Evolutionary conservation across 1,140 invertebrate species (phyloP).

Genomic region (Heliconius nattereri): DNA sequence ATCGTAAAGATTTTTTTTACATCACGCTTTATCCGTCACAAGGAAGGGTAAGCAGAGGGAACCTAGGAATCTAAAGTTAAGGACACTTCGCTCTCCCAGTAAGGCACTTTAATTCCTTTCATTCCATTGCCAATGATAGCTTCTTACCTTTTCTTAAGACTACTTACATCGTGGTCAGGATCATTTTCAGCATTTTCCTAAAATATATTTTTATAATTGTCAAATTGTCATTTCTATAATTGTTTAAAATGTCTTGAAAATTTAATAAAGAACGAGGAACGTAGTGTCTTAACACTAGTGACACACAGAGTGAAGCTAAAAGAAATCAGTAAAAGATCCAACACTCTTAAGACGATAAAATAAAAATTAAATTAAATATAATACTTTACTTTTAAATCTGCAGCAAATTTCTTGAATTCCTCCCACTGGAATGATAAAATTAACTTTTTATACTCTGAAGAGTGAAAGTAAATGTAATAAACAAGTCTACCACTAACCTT

Average conservation of each 20-base stretch:
- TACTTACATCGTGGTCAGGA: neutral
- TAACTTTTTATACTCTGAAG: neutral
- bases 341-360: neutral
- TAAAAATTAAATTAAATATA: neutral
- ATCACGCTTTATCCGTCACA: neutral
- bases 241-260: no score
- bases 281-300: no score
- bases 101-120: no score
- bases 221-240: no score
- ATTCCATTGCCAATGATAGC: neutral
- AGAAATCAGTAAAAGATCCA: no score
- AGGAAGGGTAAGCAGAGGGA: no score
- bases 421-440: neutral
- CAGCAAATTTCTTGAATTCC: neutral
- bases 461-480: neutral
- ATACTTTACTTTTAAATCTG: conserved; percentile 6
- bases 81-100: no score
- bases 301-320: neutral
- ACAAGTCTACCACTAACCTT: neutral
- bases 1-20: neutral
- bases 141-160: neutral
- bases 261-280: no score
- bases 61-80: neutral
- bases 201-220: neutral
- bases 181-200: neutral